These are phyloP conservation scores for Strigops habroptila DNA, from an alignment of 2,113 vertebrate species.

Conservation along the genomic window DNA sequence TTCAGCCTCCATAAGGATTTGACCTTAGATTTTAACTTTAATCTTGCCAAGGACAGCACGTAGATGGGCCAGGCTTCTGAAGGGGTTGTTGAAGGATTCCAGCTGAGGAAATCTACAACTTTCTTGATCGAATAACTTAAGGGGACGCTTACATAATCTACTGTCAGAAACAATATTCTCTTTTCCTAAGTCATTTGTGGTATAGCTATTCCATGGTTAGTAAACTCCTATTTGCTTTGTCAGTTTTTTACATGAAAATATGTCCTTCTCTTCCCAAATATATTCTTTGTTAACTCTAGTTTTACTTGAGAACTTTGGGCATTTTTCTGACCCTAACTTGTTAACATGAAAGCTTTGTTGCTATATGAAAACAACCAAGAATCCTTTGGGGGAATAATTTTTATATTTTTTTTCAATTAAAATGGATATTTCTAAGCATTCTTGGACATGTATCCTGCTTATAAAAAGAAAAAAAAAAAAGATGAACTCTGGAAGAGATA, in stretches of 20 bases:
- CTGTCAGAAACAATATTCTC: not conserved
- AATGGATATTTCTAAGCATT: not conserved
- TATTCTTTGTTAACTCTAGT: not conserved
- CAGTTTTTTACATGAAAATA: not conserved
- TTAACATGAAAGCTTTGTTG: not conserved
- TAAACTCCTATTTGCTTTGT: not conserved
- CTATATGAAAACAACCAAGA: not conserved
- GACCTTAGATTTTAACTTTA: not conserved
- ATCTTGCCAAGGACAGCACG: not conserved
- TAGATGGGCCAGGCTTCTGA: not conserved
- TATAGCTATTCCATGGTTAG: not conserved
- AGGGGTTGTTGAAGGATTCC: not conserved
- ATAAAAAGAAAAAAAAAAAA: not conserved
- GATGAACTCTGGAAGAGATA: not conserved
- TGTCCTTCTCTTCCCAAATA: not conserved
- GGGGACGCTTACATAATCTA: not conserved
- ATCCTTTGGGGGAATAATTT: not conserved
- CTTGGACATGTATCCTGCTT: not conserved
- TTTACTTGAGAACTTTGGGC: not conserved
- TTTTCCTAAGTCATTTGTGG: not conserved
- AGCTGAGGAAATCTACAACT: not conserved
- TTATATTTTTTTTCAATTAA: not conserved
- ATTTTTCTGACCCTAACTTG: not conserved
- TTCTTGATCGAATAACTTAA: not conserved
- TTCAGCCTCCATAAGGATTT: not conserved